Evolutionary conservation across 2,888 invertebrate genomes (phyloP).

Genomic region (Phytoseiulus persimilis): DNA sequence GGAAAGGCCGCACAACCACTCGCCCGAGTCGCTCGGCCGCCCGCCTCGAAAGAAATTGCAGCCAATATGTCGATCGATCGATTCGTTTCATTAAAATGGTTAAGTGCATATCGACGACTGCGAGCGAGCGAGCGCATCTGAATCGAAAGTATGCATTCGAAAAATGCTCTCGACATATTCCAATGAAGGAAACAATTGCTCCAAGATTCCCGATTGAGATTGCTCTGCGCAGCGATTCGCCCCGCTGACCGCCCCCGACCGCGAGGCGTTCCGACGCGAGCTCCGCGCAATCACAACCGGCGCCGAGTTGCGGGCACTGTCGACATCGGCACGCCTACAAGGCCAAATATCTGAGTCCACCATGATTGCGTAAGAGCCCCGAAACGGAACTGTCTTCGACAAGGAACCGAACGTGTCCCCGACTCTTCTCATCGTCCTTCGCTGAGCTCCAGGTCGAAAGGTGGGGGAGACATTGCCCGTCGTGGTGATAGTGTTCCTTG

Average conservation of each 20-base stretch:
- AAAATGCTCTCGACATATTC: background rate
- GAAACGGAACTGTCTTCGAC: too few species aligned
- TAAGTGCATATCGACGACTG: background rate
- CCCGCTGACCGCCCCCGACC: background rate
- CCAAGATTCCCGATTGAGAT: background rate
- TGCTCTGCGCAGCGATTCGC: background rate
- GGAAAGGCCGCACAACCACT: background rate
- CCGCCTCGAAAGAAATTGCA: background rate
- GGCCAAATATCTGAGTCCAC: too few species aligned
- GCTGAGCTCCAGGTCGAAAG: too few species aligned
- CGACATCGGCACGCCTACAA: too few species aligned
- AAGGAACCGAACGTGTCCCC: too few species aligned
- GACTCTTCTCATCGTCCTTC: too few species aligned
- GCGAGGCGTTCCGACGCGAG: too few species aligned
- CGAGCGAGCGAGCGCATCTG: background rate
- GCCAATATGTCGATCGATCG: slow-evolving; percentile 5
- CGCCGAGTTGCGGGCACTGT: too few species aligned
- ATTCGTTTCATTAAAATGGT: background rate
- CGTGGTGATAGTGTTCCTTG: too few species aligned
- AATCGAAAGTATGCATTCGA: background rate
- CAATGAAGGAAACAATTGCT: background rate
- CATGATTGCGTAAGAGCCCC: too few species aligned
- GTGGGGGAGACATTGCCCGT: too few species aligned
- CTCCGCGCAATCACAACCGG: too few species aligned
- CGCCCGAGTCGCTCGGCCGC: background rate